A percentile compares a stretch with the other conserved stretches of the same genome.
Evolutionary conservation across 53 echinoderm and acorn worm species (phyloP).

Genomic region (Mesocentrotus franciscanus): DNA sequence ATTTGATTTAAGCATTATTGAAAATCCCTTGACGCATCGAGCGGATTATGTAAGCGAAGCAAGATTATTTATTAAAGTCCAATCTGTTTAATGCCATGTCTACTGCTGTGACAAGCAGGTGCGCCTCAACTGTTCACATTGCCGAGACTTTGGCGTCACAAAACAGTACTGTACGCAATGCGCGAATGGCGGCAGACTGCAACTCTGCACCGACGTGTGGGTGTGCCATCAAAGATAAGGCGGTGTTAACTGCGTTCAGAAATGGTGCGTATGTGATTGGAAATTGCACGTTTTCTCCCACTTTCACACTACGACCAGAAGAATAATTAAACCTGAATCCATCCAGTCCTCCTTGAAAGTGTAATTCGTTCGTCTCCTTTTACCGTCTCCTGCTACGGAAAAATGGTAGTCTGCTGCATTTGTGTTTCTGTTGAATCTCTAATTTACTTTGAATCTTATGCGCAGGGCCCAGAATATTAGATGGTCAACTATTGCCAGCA

Average conservation of each 20-base stretch:
- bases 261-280: neutral
- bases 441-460: too few species aligned
- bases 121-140: neutral
- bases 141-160: neutral
- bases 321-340: neutral
- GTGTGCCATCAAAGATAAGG: neutral
- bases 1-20: neutral
- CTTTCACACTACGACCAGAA: slow-evolving; percentile 18
- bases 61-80: slow-evolving; percentile 8
- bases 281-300: slow-evolving; percentile 8
- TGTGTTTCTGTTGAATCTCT: too few species aligned
- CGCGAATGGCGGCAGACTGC: neutral
- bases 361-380: neutral
- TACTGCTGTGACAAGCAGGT: neutral
- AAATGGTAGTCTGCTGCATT: neutral
- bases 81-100: neutral
- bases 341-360: neutral
- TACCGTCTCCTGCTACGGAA: neutral
- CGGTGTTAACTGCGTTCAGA: neutral
- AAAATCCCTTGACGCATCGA: neutral
- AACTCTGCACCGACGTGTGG: neutral
- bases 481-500: too few species aligned
- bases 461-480: too few species aligned
- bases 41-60: slow-evolving; percentile 10
- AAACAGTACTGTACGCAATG: neutral